A percentile compares a stretch with the other conserved stretches of the same genome.
These are phyloP conservation scores for Pteria penguin DNA, from an alignment of 2,888 invertebrate genomes.

Conservation along the genomic window DNA sequence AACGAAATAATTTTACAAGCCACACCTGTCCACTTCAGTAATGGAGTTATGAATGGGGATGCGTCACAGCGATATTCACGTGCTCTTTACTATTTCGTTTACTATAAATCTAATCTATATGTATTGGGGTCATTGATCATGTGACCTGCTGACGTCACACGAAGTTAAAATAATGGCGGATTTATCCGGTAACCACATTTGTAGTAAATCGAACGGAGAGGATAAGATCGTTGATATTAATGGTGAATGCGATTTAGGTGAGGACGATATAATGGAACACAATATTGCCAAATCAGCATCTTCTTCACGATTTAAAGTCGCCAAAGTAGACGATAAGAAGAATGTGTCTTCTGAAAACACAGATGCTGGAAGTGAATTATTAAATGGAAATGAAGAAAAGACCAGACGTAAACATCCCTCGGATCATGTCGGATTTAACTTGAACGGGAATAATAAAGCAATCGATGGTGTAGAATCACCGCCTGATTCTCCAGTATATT, in stretches of 20 bases:
- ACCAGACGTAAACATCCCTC: not conserved
- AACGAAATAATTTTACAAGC: too few species aligned
- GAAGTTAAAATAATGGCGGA: conserved; percentile 29
- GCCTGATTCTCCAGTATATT: conserved; percentile 36
- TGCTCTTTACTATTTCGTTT: not conserved
- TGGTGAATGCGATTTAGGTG: conserved; percentile 3
- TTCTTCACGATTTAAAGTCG: conserved; percentile 70
- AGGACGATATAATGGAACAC: conserved; percentile 1
- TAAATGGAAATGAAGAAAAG: conserved; percentile 2
- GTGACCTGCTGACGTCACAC: conserved; percentile 19
- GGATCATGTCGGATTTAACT: conserved; percentile 4
- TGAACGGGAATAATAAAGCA: not conserved
- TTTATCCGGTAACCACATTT: not conserved
- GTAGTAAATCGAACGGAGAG: not conserved
- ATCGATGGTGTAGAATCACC: conserved; percentile 33
- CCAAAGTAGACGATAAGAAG: conserved; percentile 67
- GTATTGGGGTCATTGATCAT: not conserved
- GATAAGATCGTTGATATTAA: not conserved
- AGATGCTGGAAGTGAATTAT: conserved; percentile 7
- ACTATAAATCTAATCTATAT: not conserved
- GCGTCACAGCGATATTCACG: too few species aligned
- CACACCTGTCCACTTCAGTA: too few species aligned
- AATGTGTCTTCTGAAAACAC: conserved; percentile 30
- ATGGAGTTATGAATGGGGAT: too few species aligned
- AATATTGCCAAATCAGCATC: conserved; percentile 58